Conservation (phyloP, 2,797 vertebrate genomes). For the Phrynocephalus guinanensis region DNA sequence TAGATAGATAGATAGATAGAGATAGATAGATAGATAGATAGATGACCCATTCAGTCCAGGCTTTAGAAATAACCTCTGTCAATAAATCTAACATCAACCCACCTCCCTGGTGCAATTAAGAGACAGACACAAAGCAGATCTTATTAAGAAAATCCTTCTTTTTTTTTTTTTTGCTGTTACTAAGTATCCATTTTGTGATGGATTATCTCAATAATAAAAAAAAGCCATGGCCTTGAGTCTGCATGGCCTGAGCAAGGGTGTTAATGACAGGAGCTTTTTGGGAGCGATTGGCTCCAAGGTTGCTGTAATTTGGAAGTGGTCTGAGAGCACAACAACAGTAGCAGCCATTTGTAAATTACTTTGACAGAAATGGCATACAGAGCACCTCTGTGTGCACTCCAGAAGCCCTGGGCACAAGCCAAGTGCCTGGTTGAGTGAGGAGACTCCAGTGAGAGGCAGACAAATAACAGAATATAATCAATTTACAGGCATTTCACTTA, state of each 20-base stretch:
- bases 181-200: no score
- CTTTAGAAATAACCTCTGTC: not conserved
- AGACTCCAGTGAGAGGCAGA: not conserved
- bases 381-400: not conserved
- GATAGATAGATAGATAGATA: no score
- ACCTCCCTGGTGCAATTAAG: not conserved
- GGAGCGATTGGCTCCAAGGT: no score
- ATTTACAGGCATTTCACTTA: constrained; percentile 4
- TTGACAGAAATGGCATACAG: not conserved
- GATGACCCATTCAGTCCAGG: no score
- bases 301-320: no score
- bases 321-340: no score
- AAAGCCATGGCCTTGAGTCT: no score
- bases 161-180: not conserved
- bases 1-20: no score
- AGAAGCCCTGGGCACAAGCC: not conserved
- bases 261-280: no score
- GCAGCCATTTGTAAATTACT: not conserved
- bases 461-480: not conserved
- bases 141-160: not conserved
- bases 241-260: no score
- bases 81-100: not conserved
- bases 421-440: not conserved
- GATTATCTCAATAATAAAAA: no score
- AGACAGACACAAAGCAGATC: not conserved